Evolutionary conservation across 53 echinoderm and acorn worm species (phyloP).

Genomic region (Holothuria scabra): DNA sequence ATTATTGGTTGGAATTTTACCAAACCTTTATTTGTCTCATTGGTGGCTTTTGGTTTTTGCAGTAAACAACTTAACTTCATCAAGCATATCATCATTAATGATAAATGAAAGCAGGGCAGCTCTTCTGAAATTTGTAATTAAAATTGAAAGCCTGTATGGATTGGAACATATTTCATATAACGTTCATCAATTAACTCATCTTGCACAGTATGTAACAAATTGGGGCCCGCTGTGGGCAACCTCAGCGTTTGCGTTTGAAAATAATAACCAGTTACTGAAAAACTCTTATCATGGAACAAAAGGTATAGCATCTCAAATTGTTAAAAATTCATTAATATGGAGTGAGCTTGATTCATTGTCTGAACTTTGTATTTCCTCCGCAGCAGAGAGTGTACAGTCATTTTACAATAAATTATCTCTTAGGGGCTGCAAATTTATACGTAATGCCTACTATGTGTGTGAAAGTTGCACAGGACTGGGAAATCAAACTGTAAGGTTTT

Average conservation of each 20-base stretch:
- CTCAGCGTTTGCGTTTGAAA: conserved; percentile 69
- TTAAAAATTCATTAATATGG: conserved; percentile 3
- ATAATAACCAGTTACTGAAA: conserved; percentile 45
- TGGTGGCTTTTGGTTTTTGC: too few species aligned
- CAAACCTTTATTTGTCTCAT: too few species aligned
- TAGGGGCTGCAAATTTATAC: background rate
- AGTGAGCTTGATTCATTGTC: background rate
- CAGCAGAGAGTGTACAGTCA: background rate
- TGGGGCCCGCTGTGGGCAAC: conserved; percentile 71
- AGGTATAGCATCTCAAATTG: conserved; percentile 49
- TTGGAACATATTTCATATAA: conserved; percentile 58
- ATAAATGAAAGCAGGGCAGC: too few species aligned
- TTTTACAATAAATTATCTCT: conserved; percentile 5
- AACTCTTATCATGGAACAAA: conserved; percentile 59
- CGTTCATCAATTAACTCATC: background rate
- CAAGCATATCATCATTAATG: too few species aligned
- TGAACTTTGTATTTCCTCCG: background rate
- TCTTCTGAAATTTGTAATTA: too few species aligned
- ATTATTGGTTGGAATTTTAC: too few species aligned
- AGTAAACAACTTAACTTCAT: too few species aligned
- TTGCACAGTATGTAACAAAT: conserved; percentile 59
- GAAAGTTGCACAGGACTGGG: conserved; percentile 12
- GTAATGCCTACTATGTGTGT: background rate
- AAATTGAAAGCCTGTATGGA: too few species aligned
- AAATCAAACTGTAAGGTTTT: background rate